These are phyloP conservation scores for Bombyx huttoni DNA, from an alignment of 2,888 invertebrate species.

Conservation along the genomic window DNA sequence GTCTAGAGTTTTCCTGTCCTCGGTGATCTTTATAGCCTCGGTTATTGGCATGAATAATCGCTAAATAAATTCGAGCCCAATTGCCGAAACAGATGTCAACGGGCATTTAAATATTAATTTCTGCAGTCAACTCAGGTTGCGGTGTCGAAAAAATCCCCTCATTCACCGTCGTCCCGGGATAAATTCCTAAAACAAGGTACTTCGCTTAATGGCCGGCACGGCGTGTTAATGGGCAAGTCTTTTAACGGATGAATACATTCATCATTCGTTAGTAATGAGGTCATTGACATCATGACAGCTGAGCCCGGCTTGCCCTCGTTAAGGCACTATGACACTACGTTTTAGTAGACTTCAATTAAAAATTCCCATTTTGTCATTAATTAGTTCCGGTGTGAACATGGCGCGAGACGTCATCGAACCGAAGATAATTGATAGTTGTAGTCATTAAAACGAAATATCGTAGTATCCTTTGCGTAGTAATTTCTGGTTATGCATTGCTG, in stretches of 20 bases:
- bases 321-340: conserved; percentile 21
- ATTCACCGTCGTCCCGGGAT: conserved; percentile 17
- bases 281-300: conserved; percentile 40
- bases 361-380: conserved; percentile 9
- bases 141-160: conserved; percentile 3
- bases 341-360: conserved; percentile 13
- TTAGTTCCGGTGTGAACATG: conserved; percentile 10
- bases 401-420: conserved; percentile 8
- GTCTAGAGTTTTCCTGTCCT: no score
- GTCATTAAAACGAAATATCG: neutral
- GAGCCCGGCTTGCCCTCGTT: conserved; percentile 12
- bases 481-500: no score
- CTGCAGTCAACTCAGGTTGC: neutral
- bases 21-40: no score
- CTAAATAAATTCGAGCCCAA: no score
- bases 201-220: conserved; percentile 27
- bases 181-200: conserved; percentile 34
- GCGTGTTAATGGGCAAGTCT: conserved; percentile 48
- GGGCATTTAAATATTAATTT: neutral
- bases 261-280: conserved; percentile 56
- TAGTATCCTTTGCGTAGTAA: no score
- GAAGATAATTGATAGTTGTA: neutral
- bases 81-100: neutral
- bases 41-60: no score
- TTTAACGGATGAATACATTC: conserved; percentile 51